These are phyloP conservation scores for Stictonetta naevosa DNA, from an alignment of 2,113 vertebrate genomes.

Conservation along the genomic window DNA sequence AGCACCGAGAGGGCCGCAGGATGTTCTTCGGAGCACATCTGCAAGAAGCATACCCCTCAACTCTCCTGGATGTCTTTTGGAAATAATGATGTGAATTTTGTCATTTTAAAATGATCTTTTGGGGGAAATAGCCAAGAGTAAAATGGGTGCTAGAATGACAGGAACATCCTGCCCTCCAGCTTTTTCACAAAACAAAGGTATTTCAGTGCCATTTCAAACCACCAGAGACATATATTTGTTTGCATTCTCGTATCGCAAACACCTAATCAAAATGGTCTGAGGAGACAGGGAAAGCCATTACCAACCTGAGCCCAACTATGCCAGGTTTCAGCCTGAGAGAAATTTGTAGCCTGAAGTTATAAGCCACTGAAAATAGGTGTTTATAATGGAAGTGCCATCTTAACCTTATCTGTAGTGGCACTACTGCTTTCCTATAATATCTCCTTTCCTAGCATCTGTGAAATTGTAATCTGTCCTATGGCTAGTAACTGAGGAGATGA, in stretches of 20 bases:
- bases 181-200: background rate
- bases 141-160: background rate
- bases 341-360: conserved; percentile 43
- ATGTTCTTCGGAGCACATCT: background rate
- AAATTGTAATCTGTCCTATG: conserved; percentile 55
- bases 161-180: background rate
- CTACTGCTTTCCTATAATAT: conserved; percentile 42
- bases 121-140: background rate
- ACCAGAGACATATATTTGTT: background rate
- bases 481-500: conserved; percentile 45
- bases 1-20: fast-evolving
- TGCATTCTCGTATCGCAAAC: background rate
- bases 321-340: conserved; percentile 15
- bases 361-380: conserved; percentile 39
- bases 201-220: background rate
- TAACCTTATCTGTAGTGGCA: conserved; percentile 55
- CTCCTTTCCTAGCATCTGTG: conserved; percentile 51
- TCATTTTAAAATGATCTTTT: background rate
- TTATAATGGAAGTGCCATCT: conserved; percentile 49
- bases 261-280: conserved; percentile 29
- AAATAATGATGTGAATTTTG: background rate
- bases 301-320: conserved; percentile 26
- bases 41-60: background rate
- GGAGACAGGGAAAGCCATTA: conserved; percentile 28
- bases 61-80: background rate